These are phyloP conservation scores for Erinaceus europaeus DNA, from an alignment of 2,113 vertebrate species.

Conservation along the genomic window DNA sequence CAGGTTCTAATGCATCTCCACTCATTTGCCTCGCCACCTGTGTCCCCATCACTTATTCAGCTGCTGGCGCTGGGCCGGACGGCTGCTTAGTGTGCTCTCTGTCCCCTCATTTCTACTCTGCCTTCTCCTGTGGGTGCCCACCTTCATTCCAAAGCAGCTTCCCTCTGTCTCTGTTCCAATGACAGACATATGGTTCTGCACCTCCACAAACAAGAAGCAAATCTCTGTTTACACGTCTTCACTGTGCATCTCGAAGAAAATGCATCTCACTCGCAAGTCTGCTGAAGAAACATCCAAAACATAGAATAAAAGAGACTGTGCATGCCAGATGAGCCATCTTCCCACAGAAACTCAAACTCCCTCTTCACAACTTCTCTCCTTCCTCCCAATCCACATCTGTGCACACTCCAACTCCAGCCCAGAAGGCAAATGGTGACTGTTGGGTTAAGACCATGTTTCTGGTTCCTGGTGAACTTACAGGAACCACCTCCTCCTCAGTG, in stretches of 20 bases:
- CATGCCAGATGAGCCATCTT: rapidly evolving
- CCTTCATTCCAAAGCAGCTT: not conserved
- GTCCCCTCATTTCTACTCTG: not conserved
- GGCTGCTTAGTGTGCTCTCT: not conserved
- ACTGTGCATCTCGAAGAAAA: not conserved
- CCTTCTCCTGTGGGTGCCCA: not conserved
- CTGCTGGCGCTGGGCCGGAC: not conserved
- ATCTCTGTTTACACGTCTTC: too few relatives aligned
- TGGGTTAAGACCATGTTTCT: rapidly evolving
- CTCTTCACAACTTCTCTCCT: not conserved
- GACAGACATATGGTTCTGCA: too few relatives aligned
- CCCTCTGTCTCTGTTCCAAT: not conserved
- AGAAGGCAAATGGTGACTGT: rapidly evolving
- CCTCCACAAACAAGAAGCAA: too few relatives aligned
- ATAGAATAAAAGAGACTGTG: not conserved
- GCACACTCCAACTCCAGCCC: rapidly evolving
- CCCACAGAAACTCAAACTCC: not conserved
- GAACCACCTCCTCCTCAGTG: too few relatives aligned
- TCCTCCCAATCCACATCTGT: not conserved
- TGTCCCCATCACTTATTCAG: not conserved
- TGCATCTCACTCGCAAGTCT: not conserved
- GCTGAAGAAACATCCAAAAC: not conserved
- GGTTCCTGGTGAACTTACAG: too few relatives aligned
- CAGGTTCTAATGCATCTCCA: rapidly evolving
- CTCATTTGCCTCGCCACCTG: not conserved